Evolutionary conservation across 1,140 invertebrate species (phyloP), one percentile per base, ranked within the genome.

Genomic region (Bilobella aurantiaca): DNA sequence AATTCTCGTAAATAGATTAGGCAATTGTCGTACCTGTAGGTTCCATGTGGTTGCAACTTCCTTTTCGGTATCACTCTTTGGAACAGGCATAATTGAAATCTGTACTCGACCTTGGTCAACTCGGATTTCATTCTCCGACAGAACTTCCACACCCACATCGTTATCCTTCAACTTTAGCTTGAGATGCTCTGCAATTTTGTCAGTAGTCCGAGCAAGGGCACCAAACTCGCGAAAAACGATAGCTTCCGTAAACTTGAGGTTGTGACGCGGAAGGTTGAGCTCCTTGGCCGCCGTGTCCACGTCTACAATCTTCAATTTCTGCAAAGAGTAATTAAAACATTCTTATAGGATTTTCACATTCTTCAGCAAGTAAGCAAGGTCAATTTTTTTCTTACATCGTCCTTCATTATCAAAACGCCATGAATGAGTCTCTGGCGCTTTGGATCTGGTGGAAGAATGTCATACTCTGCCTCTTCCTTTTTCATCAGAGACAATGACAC

Each of bases 1-100:
- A n/a, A n/a, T n/a, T 8, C 34, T 58, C 30, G 58, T 64, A 63
- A 32, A n/a, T 18, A 65, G 46, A 27, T 12, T 29, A 58, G 58
- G 0, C n/a, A 23, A 27, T 69, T 62, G 34, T 57, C 68, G 70
- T 67, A 81, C 81, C 77, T 96, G 90, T 82, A 96, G 91, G 8
- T 89, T 90, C 93, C 93, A 98, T 0, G 93, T 93, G n/a, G 96
- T 87, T 73, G 90, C 87, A 67, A 96, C 85, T 73, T 85, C 91
- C 76, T 96, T 97, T 56, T 87, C 85, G 63, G 88, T 85, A 70
- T 88, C 87, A 69, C 90, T 67, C 58, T 73, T 69, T 3, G 61
- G 65, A 3, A 65, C 87, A 23, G 83, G 82, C 42, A 76, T 76
- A 16, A 88, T 88, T 78, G 92, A 89, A 0, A 96, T 86, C 79